Evolutionary conservation across 2,888 invertebrate species (phyloP).

Genomic region (Drosophila gaucha): DNA sequence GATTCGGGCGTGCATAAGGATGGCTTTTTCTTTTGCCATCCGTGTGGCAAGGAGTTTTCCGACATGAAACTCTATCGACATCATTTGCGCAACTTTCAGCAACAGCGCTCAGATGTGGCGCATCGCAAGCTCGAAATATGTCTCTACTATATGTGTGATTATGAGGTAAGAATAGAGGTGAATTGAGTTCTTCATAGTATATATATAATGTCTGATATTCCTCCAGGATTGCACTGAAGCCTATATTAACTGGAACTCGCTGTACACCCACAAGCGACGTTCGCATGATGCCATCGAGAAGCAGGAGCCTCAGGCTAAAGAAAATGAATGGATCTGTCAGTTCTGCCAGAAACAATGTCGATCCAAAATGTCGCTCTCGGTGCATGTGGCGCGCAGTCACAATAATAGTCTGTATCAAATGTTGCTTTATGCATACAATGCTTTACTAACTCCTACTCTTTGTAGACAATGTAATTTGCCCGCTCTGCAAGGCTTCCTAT

Average conservation of each 20-base stretch:
- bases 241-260: constrained; percentile 80
- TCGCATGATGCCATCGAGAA: constrained; percentile 43
- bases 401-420: constrained; percentile 75
- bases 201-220: background rate
- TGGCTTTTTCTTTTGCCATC: constrained; percentile 66
- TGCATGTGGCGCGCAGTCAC: constrained; percentile 83
- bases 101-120: constrained; percentile 41
- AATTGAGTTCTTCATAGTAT: background rate
- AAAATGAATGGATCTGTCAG: constrained; percentile 71
- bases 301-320: constrained; percentile 10
- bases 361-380: constrained; percentile 82
- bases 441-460: background rate
- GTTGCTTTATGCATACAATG: background rate
- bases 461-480: constrained; percentile 69
- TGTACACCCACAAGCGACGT: constrained; percentile 78
- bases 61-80: constrained; percentile 72
- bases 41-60: constrained; percentile 56
- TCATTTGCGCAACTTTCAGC: constrained; percentile 62
- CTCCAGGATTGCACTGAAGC: constrained; percentile 75
- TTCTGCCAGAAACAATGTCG: constrained; percentile 80
- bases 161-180: constrained; percentile 50
- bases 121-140: constrained; percentile 61
- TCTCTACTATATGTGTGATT: constrained; percentile 76
- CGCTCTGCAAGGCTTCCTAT: constrained; percentile 70
- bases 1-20: constrained; percentile 65